Percentiles rank a stretch among this genome's conserved stretches.
phyloP scores from a whole-genome alignment of 2,113 vertebrate genomes.

The Macaca nemestrina region DNA sequence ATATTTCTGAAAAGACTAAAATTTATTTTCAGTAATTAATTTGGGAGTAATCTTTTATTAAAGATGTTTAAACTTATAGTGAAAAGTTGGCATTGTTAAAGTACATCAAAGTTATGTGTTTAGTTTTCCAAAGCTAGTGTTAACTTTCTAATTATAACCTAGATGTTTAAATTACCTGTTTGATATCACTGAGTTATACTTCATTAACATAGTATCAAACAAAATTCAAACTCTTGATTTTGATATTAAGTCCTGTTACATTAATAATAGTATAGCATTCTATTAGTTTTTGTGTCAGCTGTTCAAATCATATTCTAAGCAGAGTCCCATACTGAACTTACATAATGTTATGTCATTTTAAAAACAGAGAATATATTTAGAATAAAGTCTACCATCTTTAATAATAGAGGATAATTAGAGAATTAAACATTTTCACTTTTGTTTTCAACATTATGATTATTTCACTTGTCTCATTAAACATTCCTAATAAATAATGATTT shows the following conservation, averaged over 20 bases:
- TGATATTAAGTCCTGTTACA: not conserved
- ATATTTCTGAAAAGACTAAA: not conserved
- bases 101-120: not conserved
- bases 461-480: not conserved
- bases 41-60: not conserved
- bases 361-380: too few species aligned
- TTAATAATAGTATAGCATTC: not conserved
- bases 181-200: not conserved
- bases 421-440: slow-evolving; percentile 12
- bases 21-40: slow-evolving; percentile 30
- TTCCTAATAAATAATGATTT: not conserved
- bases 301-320: not conserved
- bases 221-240: not conserved
- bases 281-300: not conserved
- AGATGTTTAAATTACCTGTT: not conserved
- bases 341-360: not conserved
- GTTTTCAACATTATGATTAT: slow-evolving; percentile 5
- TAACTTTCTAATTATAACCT: not conserved
- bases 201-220: not conserved
- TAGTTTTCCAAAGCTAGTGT: not conserved
- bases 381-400: not conserved
- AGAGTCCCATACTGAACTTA: not conserved
- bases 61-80: not conserved
- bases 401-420: not conserved
- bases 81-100: not conserved